These are phyloP conservation scores for Apamea crenata DNA, from an alignment of 2,888 invertebrate genomes.

Conservation along the genomic window DNA sequence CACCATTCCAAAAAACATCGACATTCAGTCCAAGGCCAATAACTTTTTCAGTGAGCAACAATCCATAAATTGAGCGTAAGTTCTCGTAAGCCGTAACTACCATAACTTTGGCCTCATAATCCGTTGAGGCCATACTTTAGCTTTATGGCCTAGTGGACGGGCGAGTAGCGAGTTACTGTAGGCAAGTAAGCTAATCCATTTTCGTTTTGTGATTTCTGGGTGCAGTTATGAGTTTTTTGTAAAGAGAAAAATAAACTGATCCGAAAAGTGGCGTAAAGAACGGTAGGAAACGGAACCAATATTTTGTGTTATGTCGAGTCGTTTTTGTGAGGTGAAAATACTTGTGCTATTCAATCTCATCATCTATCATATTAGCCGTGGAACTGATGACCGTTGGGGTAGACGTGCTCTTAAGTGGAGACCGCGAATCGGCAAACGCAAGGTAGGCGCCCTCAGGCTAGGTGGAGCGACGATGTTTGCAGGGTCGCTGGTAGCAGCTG, in stretches of 20 bases:
- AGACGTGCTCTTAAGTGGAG: neutral
- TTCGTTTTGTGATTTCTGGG: slow-evolving; percentile 46
- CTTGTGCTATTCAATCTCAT: neutral
- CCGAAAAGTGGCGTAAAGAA: neutral
- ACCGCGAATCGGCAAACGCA: too few relatives aligned
- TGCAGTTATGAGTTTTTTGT: slow-evolving; percentile 18
- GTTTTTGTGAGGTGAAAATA: neutral
- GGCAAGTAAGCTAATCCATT: slow-evolving; percentile 54
- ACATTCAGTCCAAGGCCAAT: slow-evolving; percentile 22
- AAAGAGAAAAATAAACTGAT: neutral
- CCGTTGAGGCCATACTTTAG: slow-evolving; percentile 60
- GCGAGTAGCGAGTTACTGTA: slow-evolving; percentile 39
- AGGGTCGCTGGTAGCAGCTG: too few relatives aligned
- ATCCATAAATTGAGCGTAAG: slow-evolving; percentile 61
- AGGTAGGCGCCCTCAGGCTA: too few relatives aligned
- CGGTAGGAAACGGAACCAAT: too few relatives aligned
- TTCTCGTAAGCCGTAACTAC: slow-evolving; percentile 60
- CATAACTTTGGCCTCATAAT: slow-evolving; percentile 68
- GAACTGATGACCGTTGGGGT: neutral
- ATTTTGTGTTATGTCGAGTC: neutral
- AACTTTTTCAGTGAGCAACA: slow-evolving; percentile 60
- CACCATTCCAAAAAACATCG: neutral
- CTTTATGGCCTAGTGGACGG: slow-evolving; percentile 55
- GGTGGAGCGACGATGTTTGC: too few relatives aligned
- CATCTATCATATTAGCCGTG: neutral